Conservation (phyloP, 2,888 invertebrate species). For the Drosophila niveifrons region DNA sequence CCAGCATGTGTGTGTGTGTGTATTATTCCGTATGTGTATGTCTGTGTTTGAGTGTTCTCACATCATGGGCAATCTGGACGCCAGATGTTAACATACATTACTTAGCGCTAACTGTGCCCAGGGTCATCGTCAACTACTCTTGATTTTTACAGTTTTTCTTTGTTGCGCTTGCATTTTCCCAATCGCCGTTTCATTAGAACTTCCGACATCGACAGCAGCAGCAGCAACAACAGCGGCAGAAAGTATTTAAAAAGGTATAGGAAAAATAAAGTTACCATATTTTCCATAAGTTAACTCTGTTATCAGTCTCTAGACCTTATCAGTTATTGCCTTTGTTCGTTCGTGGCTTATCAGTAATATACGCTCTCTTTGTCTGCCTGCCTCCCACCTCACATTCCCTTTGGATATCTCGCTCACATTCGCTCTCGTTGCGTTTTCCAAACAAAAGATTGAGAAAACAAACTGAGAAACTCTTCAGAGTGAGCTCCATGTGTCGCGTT, state of each 20-base stretch:
- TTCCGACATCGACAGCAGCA: constrained; percentile 23
- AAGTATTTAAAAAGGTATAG: constrained; percentile 16
- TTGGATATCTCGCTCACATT: not conserved
- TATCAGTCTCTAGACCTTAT: constrained; percentile 56
- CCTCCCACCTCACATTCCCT: constrained; percentile 16
- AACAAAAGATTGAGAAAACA: constrained; percentile 81
- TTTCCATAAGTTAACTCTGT: constrained; percentile 30
- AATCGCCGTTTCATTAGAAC: constrained; percentile 63
- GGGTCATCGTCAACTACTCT: constrained; percentile 54
- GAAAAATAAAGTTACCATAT: constrained; percentile 31
- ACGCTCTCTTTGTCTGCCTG: not conserved
- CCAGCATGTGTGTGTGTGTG: constrained; percentile 9
- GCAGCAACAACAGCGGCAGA: constrained; percentile 15
- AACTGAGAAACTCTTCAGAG: constrained; percentile 57
- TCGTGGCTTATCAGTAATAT: constrained; percentile 59
- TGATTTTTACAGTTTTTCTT: constrained; percentile 56
- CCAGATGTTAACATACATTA: constrained; percentile 65
- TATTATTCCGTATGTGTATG: not conserved
- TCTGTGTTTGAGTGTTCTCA: constrained; percentile 4
- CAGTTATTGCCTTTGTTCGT: constrained; percentile 65
- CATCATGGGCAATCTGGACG: constrained; percentile 59
- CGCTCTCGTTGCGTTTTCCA: constrained; percentile 36
- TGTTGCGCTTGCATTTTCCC: constrained; percentile 52
- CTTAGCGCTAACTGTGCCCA: constrained; percentile 63
- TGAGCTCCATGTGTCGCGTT: constrained; percentile 15